Percentiles rank a stretch among this genome's conserved stretches.
phyloP scores from a whole-genome alignment of 1,140 invertebrate genomes.

The Euglossa dilemma region DNA sequence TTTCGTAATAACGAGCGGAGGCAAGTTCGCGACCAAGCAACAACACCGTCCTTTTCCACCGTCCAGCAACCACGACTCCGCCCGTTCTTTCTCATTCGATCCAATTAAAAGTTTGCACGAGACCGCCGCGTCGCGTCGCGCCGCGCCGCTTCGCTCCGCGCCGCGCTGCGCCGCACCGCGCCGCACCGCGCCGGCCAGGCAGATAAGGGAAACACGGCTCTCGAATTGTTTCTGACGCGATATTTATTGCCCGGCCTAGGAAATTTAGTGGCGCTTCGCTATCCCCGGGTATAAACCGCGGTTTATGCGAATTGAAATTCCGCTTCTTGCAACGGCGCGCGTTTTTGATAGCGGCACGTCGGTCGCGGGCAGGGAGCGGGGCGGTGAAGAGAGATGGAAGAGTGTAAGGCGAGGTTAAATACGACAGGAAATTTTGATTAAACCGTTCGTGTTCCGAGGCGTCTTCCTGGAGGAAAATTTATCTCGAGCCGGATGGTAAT shows the following conservation, averaged over 20 bases:
- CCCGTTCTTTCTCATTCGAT: constrained; percentile 18
- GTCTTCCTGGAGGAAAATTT: background rate
- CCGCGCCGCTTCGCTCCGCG: no score
- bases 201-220: constrained; percentile 48
- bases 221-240: constrained; percentile 35
- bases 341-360: no score
- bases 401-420: no score
- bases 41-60: constrained; percentile 3
- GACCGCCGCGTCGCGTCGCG: background rate
- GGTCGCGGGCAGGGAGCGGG: no score
- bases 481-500: background rate
- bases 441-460: no score
- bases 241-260: constrained; percentile 35
- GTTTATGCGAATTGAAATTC: background rate
- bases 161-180: no score
- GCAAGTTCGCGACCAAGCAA: background rate
- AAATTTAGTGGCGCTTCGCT: background rate
- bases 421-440: no score
- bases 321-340: background rate
- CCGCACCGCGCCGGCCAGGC: background rate
- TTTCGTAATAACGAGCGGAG: constrained; percentile 31
- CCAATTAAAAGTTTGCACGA: constrained; percentile 50
- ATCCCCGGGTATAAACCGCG: background rate
- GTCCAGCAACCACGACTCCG: background rate
- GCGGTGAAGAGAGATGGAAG: no score